Percentiles rank a stretch among this genome's conserved stretches.
Conservation (phyloP, 2,888 invertebrate species). For the Scotopteryx bipunctaria region DNA sequence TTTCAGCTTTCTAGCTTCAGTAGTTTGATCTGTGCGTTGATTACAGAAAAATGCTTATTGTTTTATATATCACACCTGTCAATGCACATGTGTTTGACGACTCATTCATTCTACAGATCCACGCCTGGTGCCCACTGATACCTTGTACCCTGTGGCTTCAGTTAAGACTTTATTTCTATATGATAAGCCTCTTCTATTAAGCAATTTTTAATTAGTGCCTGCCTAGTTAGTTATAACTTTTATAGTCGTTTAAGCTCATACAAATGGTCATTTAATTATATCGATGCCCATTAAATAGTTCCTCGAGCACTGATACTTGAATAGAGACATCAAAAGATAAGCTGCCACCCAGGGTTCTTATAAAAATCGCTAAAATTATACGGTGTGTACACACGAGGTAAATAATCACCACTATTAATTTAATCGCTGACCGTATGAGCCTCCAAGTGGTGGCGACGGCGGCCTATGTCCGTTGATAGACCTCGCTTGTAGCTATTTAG, state of each 20-base stretch:
- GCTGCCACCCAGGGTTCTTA: constrained; percentile 65
- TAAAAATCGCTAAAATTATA: constrained; percentile 75
- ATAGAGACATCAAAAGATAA: constrained; percentile 60
- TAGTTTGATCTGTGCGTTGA: no score
- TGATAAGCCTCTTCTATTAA: constrained; percentile 49
- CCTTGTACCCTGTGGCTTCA: constrained; percentile 53
- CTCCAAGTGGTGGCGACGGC: constrained; percentile 49
- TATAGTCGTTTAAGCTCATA: constrained; percentile 39
- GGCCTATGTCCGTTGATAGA: constrained; percentile 49
- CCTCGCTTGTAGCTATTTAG: constrained; percentile 57
- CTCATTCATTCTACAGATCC: no score
- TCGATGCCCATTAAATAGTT: constrained; percentile 38
- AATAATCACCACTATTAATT: constrained; percentile 72
- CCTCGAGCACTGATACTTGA: constrained; percentile 44
- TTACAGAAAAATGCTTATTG: no score
- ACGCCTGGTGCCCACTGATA: constrained; percentile 49
- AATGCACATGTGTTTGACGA: no score
- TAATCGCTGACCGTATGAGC: constrained; percentile 62
- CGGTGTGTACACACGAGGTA: constrained; percentile 58
- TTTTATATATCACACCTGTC: no score
- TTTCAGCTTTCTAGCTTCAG: no score
- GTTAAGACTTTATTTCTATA: constrained; percentile 63
- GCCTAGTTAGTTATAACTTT: constrained; percentile 36
- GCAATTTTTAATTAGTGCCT: constrained; percentile 46
- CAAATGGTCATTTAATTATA: constrained; percentile 43